Percentiles rank a stretch among this genome's conserved stretches.
These are phyloP conservation scores for Chydorus sphaericus DNA, from an alignment of 2,888 invertebrate species.

Conservation along the genomic window DNA sequence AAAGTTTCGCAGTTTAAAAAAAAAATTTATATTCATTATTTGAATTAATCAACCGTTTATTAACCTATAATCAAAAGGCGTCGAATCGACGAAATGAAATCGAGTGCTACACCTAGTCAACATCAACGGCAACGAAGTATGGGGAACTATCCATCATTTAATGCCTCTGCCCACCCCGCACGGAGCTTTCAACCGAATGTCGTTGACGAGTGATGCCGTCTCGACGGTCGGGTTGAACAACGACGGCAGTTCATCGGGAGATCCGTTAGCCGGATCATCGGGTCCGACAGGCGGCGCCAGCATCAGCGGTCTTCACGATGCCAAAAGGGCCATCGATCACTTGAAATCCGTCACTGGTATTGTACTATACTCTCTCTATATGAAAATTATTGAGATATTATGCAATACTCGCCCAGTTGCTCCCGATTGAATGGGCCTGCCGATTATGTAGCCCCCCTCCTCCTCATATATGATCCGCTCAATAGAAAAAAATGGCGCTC, in stretches of 20 bases:
- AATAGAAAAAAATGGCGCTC: no score
- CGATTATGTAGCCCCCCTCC: no score
- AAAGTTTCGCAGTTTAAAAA: no score
- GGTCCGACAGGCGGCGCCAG: not conserved
- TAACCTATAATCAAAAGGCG: not conserved
- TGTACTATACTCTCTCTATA: not conserved
- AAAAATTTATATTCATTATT: no score
- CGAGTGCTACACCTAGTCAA: not conserved
- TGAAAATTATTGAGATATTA: constrained; percentile 3
- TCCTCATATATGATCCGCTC: not conserved
- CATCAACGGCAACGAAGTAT: not conserved
- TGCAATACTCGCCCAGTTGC: no score
- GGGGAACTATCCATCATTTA: no score
- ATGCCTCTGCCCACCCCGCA: no score
- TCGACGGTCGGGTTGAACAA: not conserved
- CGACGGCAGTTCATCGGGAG: not conserved
- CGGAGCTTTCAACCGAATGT: no score
- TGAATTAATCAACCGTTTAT: no score
- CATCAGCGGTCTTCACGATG: not conserved
- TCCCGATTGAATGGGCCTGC: no score
- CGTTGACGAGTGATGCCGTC: no score
- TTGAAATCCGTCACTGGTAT: constrained; percentile 6
- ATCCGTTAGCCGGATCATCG: not conserved
- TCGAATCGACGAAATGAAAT: not conserved
- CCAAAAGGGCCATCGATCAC: constrained; percentile 1